Conservation (phyloP, 2,113 vertebrate species). For the Origma solitaria region DNA sequence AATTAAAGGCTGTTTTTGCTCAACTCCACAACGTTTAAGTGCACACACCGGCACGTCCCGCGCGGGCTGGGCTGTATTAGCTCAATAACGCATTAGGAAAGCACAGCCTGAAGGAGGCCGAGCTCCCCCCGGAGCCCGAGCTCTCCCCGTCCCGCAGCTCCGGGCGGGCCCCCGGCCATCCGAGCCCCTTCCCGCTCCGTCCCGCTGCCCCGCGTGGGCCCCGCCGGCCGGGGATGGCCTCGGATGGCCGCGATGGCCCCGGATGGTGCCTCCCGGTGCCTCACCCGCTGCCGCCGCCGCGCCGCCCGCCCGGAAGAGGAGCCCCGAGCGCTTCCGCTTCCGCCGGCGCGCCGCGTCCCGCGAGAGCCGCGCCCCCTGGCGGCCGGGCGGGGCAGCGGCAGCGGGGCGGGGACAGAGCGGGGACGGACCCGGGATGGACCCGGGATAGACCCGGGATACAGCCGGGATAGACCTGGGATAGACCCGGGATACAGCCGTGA, state of each 20-base stretch:
- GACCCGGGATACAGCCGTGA: no score
- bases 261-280: not conserved
- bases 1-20: not conserved
- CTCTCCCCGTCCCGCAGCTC: not conserved
- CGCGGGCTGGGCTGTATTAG: rapidly evolving
- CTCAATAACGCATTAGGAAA: rapidly evolving
- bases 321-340: slow-evolving; percentile 73
- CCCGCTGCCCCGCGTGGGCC: not conserved
- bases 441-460: no score
- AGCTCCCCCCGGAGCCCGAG: not conserved
- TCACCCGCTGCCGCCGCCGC: slow-evolving; percentile 76
- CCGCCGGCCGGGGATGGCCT: not conserved
- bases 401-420: rapidly evolving
- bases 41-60: rapidly evolving
- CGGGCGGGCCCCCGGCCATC: not conserved
- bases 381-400: not conserved
- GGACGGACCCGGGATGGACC: not conserved
- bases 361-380: slow-evolving; percentile 60
- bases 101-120: not conserved
- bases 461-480: rapidly evolving
- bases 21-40: rapidly evolving
- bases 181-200: not conserved
- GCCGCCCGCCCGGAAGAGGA: slow-evolving; percentile 83
- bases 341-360: slow-evolving; percentile 66
- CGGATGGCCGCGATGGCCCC: not conserved